Evolutionary conservation across 2,113 vertebrate genomes (phyloP).

Genomic region (Tyrannus savana): DNA sequence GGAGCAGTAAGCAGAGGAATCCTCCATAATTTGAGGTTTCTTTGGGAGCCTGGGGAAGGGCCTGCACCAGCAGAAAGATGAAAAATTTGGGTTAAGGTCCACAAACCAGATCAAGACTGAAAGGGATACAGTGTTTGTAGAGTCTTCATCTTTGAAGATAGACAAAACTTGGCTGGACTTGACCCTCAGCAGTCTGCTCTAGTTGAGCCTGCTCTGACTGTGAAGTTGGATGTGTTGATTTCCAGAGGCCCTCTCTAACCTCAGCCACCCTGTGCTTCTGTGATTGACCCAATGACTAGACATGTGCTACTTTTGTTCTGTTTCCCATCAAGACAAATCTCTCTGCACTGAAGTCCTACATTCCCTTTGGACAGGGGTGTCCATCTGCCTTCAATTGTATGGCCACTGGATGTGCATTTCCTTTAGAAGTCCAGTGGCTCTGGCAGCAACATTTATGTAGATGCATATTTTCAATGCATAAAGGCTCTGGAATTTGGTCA

Average conservation of each 20-base stretch:
- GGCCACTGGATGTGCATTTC: background rate
- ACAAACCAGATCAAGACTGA: background rate
- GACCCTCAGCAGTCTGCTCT: background rate
- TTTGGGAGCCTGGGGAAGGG: background rate
- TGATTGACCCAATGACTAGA: background rate
- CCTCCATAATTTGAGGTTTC: background rate
- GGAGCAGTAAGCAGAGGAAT: background rate
- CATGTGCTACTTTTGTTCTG: accelerated
- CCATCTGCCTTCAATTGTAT: background rate
- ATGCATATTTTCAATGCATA: background rate
- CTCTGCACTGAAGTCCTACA: background rate
- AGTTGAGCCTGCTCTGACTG: accelerated
- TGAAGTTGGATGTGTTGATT: background rate
- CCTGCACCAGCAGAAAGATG: background rate
- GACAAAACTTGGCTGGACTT: background rate
- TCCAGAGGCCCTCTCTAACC: background rate
- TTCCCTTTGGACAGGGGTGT: background rate
- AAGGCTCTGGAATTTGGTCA: background rate
- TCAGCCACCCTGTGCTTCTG: background rate
- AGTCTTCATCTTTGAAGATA: background rate
- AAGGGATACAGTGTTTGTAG: background rate
- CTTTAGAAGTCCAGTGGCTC: background rate
- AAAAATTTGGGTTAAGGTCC: background rate
- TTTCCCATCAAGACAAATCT: background rate
- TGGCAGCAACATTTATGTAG: background rate